Evolutionary conservation across 1,140 invertebrate species (phyloP).

Genomic region (Drosophila insularis): DNA sequence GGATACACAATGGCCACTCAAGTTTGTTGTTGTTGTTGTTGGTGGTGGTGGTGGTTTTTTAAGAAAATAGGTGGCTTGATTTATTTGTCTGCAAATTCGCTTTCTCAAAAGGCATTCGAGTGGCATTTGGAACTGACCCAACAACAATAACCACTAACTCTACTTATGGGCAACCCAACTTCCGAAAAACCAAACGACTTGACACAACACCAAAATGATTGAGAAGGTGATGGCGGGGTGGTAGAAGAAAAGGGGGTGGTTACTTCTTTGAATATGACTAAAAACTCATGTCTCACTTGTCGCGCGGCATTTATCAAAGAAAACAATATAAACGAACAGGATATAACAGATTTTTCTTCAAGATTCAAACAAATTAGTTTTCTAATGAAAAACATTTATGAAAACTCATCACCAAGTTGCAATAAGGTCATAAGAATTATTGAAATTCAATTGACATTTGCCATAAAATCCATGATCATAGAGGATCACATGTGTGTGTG

Average conservation of each 20-base stretch:
- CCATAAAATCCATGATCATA: background rate
- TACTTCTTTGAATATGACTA: constrained; percentile 47
- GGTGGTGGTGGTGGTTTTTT: constrained; percentile 22
- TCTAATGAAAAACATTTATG: too few relatives aligned
- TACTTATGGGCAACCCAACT: constrained; percentile 32
- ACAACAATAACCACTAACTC: constrained; percentile 42
- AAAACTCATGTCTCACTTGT: constrained; percentile 20
- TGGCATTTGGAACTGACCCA: constrained; percentile 41
- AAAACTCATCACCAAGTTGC: too few relatives aligned
- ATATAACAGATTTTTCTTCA: background rate
- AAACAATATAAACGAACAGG: background rate
- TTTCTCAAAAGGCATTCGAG: constrained; percentile 77
- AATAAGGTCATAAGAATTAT: background rate
- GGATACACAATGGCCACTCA: constrained; percentile 75
- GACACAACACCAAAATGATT: background rate
- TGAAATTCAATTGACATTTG: background rate
- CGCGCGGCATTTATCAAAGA: background rate
- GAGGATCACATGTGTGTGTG: constrained; percentile 2
- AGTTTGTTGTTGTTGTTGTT: constrained; percentile 18
- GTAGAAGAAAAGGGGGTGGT: background rate
- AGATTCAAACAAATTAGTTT: too few relatives aligned
- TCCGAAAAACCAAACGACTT: background rate
- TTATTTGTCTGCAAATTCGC: constrained; percentile 82
- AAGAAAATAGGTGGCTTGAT: constrained; percentile 79
- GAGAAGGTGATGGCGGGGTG: background rate